phyloP scores from a whole-genome alignment of 2,113 vertebrate species.

The Phaethon lepturus region DNA sequence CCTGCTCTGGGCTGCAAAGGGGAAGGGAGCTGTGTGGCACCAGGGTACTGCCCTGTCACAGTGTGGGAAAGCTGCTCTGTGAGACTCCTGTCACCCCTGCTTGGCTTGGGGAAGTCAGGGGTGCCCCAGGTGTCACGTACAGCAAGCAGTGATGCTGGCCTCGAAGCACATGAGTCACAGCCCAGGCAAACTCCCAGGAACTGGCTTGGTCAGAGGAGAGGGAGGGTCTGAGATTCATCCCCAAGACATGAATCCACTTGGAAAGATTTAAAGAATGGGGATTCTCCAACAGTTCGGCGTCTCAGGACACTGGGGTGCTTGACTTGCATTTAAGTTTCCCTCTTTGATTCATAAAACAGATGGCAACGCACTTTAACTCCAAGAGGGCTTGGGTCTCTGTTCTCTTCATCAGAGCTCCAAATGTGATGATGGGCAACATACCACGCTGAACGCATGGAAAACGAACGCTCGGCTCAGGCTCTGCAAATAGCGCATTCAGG shows the following conservation, averaged over 20 bases:
- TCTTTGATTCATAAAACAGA: neutral
- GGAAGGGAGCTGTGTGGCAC: rapidly evolving
- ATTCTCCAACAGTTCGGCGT: neutral
- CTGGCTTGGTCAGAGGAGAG: neutral
- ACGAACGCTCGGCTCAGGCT: rapidly evolving
- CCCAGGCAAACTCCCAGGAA: neutral
- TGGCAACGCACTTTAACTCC: neutral
- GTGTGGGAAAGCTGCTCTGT: rapidly evolving
- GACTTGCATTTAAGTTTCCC: neutral
- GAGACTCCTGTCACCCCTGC: neutral
- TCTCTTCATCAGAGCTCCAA: neutral
- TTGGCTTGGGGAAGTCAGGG: neutral
- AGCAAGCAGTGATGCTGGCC: neutral
- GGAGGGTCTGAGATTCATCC: neutral
- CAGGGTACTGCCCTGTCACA: rapidly evolving
- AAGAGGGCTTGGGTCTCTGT: neutral
- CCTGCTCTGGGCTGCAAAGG: neutral
- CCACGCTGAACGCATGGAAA: neutral
- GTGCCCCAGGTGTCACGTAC: rapidly evolving
- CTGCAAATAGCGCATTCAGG: neutral
- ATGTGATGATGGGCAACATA: neutral
- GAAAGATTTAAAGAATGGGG: neutral
- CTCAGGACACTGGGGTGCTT: neutral
- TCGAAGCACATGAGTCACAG: neutral
- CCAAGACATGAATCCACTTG: neutral